Conservation (phyloP, 2,888 invertebrate genomes). For the Mythimna impura region DNA sequence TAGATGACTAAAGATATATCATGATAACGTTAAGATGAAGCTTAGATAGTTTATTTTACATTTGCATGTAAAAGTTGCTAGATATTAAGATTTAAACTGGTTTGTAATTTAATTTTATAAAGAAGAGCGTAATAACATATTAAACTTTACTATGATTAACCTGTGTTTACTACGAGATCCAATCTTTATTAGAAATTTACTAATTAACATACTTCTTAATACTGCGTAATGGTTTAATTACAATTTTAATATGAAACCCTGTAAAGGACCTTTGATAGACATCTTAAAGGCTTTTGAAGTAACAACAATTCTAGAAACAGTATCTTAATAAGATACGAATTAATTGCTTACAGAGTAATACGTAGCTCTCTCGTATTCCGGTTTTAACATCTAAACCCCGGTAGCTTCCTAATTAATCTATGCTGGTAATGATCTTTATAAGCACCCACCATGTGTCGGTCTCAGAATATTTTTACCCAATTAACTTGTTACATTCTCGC, state of each 20-base stretch:
- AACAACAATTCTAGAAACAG: slow-evolving; percentile 62
- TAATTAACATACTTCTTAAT: slow-evolving; percentile 26
- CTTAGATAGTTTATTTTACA: background rate
- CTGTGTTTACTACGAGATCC: slow-evolving; percentile 24
- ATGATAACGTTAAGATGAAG: background rate
- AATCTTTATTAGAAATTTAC: slow-evolving; percentile 45
- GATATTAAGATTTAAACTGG: background rate
- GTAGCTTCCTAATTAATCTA: slow-evolving; percentile 84
- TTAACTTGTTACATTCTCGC: slow-evolving; percentile 90
- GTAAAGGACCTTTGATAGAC: slow-evolving; percentile 38
- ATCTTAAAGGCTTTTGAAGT: slow-evolving; percentile 53
- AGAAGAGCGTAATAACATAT: slow-evolving; percentile 3
- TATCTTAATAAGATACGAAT: slow-evolving; percentile 59
- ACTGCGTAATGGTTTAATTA: slow-evolving; percentile 45
- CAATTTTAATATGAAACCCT: slow-evolving; percentile 16
- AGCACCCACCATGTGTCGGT: slow-evolving; percentile 79
- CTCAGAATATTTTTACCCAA: slow-evolving; percentile 85
- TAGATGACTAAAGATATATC: background rate
- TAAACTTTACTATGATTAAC: slow-evolving; percentile 11
- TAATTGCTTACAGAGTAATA: slow-evolving; percentile 67
- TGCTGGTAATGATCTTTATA: slow-evolving; percentile 78
- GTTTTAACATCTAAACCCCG: slow-evolving; percentile 74
- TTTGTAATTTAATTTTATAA: slow-evolving; percentile 18
- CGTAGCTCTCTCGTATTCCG: slow-evolving; percentile 72
- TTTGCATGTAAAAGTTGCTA: slow-evolving; percentile 1